phyloP scores from a whole-genome alignment of 2,797 vertebrate species.

The Pseudomugil gertrudae region DNA sequence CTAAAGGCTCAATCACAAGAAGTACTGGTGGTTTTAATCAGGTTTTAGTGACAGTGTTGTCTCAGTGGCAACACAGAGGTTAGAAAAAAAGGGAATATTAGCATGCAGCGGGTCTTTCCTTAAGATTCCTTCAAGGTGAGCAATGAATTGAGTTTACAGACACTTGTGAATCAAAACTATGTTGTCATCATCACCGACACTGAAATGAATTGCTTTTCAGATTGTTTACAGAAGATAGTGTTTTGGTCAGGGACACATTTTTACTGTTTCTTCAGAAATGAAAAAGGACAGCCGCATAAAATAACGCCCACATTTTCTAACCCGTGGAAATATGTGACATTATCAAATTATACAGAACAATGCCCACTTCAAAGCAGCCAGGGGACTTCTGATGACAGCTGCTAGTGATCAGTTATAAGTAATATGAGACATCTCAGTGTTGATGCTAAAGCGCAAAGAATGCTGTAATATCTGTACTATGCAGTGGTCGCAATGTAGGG shows the following conservation, averaged over 20 bases:
- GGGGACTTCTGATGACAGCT: no score
- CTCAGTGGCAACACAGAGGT: slow-evolving; percentile 8
- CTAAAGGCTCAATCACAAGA: neutral
- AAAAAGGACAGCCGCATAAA: neutral
- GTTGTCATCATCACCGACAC: slow-evolving; percentile 6
- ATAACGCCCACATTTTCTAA: neutral
- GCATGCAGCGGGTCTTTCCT: slow-evolving; percentile 1
- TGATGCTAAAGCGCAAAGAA: neutral
- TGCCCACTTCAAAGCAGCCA: neutral
- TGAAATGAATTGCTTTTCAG: slow-evolving; percentile 2
- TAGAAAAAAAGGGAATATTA: neutral
- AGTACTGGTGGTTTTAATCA: neutral
- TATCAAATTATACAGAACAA: neutral
- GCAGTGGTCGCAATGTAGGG: neutral
- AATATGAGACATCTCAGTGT: no score
- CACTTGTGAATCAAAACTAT: slow-evolving; percentile 8
- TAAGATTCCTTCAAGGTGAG: neutral
- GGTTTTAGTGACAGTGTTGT: slow-evolving; percentile 8
- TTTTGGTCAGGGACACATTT: neutral
- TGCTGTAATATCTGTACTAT: neutral
- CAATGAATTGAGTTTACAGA: slow-evolving; percentile 1
- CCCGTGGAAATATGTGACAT: neutral
- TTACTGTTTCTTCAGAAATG: neutral
- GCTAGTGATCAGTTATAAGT: neutral
- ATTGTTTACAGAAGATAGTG: neutral